phyloP scores from a whole-genome alignment of 2,888 invertebrate genomes.

The Drosophila nr. medialis region DNA sequence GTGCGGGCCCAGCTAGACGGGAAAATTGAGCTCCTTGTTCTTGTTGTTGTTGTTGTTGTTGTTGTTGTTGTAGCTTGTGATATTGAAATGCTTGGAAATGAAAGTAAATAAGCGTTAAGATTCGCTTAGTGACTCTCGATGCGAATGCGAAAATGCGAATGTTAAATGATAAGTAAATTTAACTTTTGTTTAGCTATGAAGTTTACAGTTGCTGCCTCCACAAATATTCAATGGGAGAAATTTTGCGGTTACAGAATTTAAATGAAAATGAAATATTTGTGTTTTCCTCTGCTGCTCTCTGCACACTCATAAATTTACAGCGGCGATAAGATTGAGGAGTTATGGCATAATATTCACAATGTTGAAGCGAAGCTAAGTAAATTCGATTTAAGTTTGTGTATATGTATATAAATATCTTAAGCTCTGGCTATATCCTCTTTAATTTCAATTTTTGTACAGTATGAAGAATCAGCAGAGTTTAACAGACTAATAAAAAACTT shows the following conservation, averaged over 20 bases:
- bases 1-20: conserved; percentile 53
- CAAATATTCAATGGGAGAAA: conserved; percentile 29
- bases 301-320: conserved; percentile 30
- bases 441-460: conserved; percentile 12
- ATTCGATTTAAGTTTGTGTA: not conserved
- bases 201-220: conserved; percentile 15
- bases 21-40: conserved; percentile 29
- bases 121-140: conserved; percentile 67
- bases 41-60: conserved; percentile 40
- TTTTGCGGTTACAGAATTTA: conserved; percentile 30
- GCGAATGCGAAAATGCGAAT: conserved; percentile 43
- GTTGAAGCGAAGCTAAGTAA: not conserved
- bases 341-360: conserved; percentile 8
- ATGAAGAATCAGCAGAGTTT: conserved; percentile 11
- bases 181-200: conserved; percentile 57
- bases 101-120: conserved; percentile 79
- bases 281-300: conserved; percentile 1
- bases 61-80: conserved; percentile 30
- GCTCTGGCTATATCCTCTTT: conserved; percentile 7
- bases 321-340: conserved; percentile 20
- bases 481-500: conserved; percentile 18
- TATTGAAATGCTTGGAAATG: conserved; percentile 64
- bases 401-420: not conserved
- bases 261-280: conserved; percentile 32
- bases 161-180: conserved; percentile 74